These are phyloP conservation scores for Lypha dubia DNA, from an alignment of 2,888 invertebrate species.

Conservation along the genomic window DNA sequence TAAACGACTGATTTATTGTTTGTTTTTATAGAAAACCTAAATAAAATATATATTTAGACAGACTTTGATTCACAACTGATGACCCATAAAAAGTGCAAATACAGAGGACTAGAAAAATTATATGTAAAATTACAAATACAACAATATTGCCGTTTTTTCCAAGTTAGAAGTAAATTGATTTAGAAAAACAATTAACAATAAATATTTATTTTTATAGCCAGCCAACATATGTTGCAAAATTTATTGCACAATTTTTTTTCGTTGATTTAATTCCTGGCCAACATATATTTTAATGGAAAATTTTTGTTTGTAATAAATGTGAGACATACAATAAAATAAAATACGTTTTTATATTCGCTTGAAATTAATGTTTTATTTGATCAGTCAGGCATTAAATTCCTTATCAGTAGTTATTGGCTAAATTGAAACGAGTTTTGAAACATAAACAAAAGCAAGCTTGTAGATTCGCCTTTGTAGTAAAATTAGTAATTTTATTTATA, in stretches of 20 bases:
- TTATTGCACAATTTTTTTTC: neutral
- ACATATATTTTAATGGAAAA: neutral
- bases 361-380: no score
- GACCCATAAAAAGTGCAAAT: conserved; percentile 27
- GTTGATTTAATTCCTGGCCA: neutral
- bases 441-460: no score
- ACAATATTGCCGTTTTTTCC: neutral
- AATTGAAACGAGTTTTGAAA: no score
- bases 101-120: no score
- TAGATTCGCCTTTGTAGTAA: no score
- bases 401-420: no score
- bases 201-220: conserved; percentile 23
- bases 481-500: no score
- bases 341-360: no score
- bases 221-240: conserved; percentile 22
- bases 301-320: neutral
- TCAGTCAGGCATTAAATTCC: no score
- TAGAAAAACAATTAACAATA: neutral
- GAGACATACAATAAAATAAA: neutral
- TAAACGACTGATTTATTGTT: conserved; percentile 38
- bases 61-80: conserved; percentile 38
- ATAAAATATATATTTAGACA: conserved; percentile 6
- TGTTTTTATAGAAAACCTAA: neutral
- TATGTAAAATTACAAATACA: conserved; percentile 7
- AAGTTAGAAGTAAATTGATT: conserved; percentile 3